Percentiles rank a stretch among this genome's conserved stretches.
phyloP scores from a whole-genome alignment of 2,888 invertebrate species.

The Empis stercorea region DNA sequence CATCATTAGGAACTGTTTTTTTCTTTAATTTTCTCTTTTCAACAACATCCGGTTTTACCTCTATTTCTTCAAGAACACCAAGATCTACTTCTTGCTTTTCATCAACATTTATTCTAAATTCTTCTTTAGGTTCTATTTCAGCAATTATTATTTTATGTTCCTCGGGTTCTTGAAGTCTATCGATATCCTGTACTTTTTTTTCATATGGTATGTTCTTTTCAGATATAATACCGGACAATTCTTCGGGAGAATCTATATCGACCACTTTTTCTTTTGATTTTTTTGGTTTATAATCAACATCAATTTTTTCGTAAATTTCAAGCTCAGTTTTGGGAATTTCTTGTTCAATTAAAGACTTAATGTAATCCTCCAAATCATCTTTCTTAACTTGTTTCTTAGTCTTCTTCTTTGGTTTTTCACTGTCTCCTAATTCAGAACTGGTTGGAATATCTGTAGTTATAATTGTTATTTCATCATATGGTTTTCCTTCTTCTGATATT shows the following conservation, averaged over 20 bases:
- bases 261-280: conserved; percentile 19
- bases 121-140: conserved; percentile 15
- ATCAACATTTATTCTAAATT: conserved; percentile 29
- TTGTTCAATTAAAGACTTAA: conserved; percentile 31
- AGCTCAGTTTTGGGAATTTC: conserved; percentile 35
- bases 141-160: conserved; percentile 9
- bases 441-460: conserved; percentile 28
- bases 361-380: conserved; percentile 31
- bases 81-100: conserved; percentile 22
- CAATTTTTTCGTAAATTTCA: conserved; percentile 36
- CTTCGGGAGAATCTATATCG: conserved; percentile 6
- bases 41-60: conserved; percentile 24
- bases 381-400: conserved; percentile 31
- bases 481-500: conserved; percentile 32
- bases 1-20: conserved; percentile 29
- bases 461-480: conserved; percentile 34
- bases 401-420: conserved; percentile 28
- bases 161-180: not conserved
- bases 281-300: conserved; percentile 33
- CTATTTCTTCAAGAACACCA: conserved; percentile 25
- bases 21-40: conserved; percentile 29
- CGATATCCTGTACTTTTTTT: conserved; percentile 7
- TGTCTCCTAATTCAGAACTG: conserved; percentile 10
- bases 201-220: not conserved
- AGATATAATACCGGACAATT: not conserved